phyloP scores from a whole-genome alignment of 2,797 vertebrate species.

The Bradypodion pumilum region DNA sequence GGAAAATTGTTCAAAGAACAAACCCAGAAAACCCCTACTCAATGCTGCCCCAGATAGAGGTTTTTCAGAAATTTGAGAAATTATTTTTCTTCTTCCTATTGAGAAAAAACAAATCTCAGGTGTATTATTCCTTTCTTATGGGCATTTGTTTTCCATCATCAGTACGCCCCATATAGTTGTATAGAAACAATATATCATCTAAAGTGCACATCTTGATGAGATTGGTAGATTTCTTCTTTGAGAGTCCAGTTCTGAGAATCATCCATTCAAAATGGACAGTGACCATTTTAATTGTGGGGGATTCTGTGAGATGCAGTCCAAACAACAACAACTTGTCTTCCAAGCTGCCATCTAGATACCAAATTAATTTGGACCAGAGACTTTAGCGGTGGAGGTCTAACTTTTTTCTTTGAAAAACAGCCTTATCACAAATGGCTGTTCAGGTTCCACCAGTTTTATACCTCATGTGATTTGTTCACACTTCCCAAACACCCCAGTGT shows the following conservation, averaged over 20 bases:
- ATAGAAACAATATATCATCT: neutral
- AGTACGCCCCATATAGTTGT: neutral
- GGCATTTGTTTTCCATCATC: neutral
- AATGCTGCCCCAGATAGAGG: no score
- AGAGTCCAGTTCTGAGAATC: no score
- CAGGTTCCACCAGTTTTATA: neutral
- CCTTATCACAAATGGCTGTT: neutral
- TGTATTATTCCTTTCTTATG: neutral
- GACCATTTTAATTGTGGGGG: no score
- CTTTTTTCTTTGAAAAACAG: neutral
- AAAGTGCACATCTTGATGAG: neutral
- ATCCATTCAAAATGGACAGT: no score
- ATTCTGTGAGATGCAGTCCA: no score
- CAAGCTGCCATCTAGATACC: no score
- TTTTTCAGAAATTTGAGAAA: constrained; percentile 15
- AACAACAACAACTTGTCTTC: no score
- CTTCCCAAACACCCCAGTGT: no score
- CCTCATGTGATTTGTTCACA: no score
- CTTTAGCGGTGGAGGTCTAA: neutral
- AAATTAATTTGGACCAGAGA: neutral
- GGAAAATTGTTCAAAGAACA: neutral
- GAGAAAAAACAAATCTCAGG: neutral
- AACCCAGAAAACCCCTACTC: neutral
- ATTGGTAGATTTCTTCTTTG: no score
- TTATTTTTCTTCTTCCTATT: neutral